Evolutionary conservation across 2,888 invertebrate species (phyloP), one percentile per base, ranked within the genome.

Genomic region (Marronus borbonicus): DNA sequence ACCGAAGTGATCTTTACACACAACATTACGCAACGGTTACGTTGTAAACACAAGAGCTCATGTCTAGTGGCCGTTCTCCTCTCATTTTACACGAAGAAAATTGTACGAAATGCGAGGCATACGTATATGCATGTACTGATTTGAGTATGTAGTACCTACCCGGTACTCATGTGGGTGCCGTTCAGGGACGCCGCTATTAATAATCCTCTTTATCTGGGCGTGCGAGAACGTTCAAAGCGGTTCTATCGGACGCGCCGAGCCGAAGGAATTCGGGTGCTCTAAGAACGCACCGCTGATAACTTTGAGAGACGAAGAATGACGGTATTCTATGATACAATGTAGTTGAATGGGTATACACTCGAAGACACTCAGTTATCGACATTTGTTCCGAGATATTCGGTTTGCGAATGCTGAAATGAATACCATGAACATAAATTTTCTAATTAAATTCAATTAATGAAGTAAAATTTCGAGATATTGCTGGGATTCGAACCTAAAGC

Each of bases 201-300:
- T 78, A 78, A 76, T 69, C 66, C 76, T 78, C 69, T 78, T 78
- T 78, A 78, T 78, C 76, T 78, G 69, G 50, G 58, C 76, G 50
- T 31, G 55, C 24, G 62, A 62, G 62, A 62, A 62, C 28, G 14
- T 28, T 31, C 62, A 36, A 31, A 62, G 62, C 24, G 2, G 12
- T 31, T 17, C 12, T 44, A 44, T 55, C 55, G 55, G 55, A n/a
- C 55, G 55, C 55, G 20, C n/a, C n/a, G 55, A 55, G 55, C 28
- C 28, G 31, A 62, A 52, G 66, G 78, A 78, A 78, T 78, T 78
- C 62, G 78, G 78, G 75, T 68, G 75, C 76, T 50, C 28, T 24
- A 50, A 44, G 28, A 24, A 28, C 62, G 55, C 55, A 20, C 55
- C 39, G 65, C 17, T 65, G 65, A 65, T 65, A 65, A 65, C 65